Percentiles rank a stretch among this genome's conserved stretches.
These are phyloP conservation scores for Patagioenas fasciata DNA, from an alignment of 2,113 vertebrate genomes.

Conservation along the genomic window DNA sequence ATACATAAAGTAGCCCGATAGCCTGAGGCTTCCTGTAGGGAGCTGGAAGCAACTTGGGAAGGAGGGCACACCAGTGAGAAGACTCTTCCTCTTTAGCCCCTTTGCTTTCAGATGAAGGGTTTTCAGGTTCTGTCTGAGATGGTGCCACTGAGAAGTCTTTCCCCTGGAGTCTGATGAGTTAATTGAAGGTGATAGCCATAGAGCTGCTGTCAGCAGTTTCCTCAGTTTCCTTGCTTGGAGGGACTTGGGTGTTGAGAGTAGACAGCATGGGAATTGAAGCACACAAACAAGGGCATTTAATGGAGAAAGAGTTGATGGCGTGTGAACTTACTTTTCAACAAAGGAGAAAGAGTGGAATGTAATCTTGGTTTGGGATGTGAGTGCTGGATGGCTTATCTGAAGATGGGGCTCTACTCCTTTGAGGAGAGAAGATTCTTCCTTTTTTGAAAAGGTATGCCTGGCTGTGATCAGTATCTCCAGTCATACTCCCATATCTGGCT, in stretches of 20 bases:
- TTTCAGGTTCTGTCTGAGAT: background rate
- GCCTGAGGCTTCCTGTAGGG: background rate
- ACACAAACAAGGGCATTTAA: background rate
- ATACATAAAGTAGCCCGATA: background rate
- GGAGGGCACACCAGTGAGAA: background rate
- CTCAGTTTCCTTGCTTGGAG: background rate
- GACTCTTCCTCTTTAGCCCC: background rate
- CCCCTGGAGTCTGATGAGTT: background rate
- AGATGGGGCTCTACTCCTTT: background rate
- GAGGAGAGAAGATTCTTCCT: background rate
- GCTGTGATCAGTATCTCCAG: background rate
- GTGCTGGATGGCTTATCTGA: background rate
- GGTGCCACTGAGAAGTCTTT: background rate
- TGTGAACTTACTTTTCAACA: background rate
- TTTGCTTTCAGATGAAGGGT: background rate
- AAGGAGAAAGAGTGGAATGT: background rate
- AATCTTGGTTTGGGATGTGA: background rate
- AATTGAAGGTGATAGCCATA: background rate
- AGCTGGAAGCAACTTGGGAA: background rate
- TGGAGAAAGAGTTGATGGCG: background rate
- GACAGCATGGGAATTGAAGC: background rate
- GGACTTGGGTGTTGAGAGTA: background rate
- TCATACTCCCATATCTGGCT: fast-evolving
- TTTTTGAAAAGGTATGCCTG: background rate
- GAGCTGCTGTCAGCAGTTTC: background rate